phyloP scores from a whole-genome alignment of 2,888 invertebrate species.

The Girardia tigrina region DNA sequence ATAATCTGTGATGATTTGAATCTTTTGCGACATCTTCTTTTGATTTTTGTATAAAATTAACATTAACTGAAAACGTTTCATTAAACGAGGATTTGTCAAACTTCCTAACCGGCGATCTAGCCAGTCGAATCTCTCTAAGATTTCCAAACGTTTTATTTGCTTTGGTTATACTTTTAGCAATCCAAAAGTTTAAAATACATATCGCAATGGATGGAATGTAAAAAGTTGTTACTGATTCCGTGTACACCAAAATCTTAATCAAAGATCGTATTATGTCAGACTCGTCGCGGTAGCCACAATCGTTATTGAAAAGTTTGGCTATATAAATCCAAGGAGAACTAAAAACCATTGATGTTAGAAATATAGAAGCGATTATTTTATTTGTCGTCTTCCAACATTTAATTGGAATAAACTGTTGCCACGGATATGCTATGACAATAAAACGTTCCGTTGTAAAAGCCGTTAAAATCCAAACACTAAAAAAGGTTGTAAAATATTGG shows the following conservation, averaged over 20 bases:
- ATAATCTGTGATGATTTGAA: background rate
- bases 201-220: slow-evolving; percentile 4
- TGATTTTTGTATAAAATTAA: background rate
- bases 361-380: background rate
- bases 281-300: background rate
- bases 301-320: background rate
- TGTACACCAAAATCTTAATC: background rate
- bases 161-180: slow-evolving; percentile 5
- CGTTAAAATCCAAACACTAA: slow-evolving; percentile 27
- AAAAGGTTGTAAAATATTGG: slow-evolving; percentile 29
- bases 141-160: background rate
- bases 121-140: background rate
- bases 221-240: slow-evolving; percentile 14
- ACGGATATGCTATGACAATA: slow-evolving; percentile 26
- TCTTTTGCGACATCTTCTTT: background rate
- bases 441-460: slow-evolving; percentile 30
- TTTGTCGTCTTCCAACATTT: slow-evolving; percentile 15
- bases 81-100: background rate
- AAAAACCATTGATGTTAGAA: background rate
- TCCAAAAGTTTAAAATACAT: slow-evolving; percentile 29
- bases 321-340: slow-evolving; percentile 30
- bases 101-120: background rate
- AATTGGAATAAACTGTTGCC: slow-evolving; percentile 21
- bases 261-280: background rate
- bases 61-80: background rate